These are phyloP conservation scores for Urophycis tenuis DNA, from an alignment of 2,797 vertebrate species.

Conservation along the genomic window DNA sequence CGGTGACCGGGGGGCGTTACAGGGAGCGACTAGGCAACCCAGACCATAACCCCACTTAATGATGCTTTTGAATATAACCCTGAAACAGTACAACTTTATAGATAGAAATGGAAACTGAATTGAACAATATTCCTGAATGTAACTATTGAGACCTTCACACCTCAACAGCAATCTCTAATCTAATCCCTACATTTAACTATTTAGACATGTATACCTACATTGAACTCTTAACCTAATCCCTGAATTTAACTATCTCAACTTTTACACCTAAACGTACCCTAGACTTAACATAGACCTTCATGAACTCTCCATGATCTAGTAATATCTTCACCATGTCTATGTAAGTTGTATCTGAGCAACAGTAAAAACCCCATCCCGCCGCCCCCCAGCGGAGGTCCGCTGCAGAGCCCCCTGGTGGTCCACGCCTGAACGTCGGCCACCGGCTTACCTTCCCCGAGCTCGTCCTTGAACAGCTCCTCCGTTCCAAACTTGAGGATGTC, in stretches of 20 bases:
- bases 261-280: no score
- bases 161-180: background rate
- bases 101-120: background rate
- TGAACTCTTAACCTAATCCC: no score
- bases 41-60: background rate
- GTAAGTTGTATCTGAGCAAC: no score
- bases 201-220: no score
- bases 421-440: background rate
- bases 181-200: background rate
- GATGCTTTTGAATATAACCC: background rate
- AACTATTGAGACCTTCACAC: background rate
- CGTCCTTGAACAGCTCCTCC: constrained; percentile 94
- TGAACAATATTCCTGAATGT: background rate
- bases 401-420: background rate
- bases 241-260: no score
- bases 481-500: constrained; percentile 99
- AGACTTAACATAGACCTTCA: no score
- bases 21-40: background rate
- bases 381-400: background rate
- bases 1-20: no score
- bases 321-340: no score
- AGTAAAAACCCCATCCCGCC: no score
- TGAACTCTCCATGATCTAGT: no score
- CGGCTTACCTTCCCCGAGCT: constrained; percentile 78
- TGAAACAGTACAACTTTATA: background rate